Base-by-base conservation (phyloP, 2,113 vertebrate genomes). In the Ictalurus furcatus region DNA sequence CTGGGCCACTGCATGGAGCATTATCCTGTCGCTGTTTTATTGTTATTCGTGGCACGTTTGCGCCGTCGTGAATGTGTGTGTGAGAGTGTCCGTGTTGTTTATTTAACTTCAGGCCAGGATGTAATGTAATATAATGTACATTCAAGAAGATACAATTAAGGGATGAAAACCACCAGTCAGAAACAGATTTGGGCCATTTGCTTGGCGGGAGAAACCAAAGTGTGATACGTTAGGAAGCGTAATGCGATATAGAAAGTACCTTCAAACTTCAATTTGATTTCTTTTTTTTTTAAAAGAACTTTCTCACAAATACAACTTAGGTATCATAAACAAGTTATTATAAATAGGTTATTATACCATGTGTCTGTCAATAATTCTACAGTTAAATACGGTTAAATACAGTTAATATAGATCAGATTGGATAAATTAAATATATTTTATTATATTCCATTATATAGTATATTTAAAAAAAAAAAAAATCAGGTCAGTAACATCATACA, bases 21-120 rank as follows among this genome's bases (percentile, higher is more conserved):
- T 40, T 34, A 37, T 48, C 13, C 19, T 86, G 87, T 52, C 74
- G 30, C 71, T 90, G 69, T 48, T 89, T 84, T 73, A 76, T 85
- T 61, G 34, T 59, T 88, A 48, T 76, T 59, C 44, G 11, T 52
- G 54, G 17, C 65, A 86, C 28, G 44, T 0, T 19, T 21, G 78
- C 25, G 8, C 2, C 44, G 6, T 48, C 6, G 40, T 69, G 86
- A 56, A 28, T 37, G 81, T 61, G 54, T 48, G 52, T 54, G 56
- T 79, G 56, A 21, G 37, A 48, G 59, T 59, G 48, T 40, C 40
- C 6, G 44, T 86, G 71, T 25, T 87, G 63, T 87, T 52, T 87
- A 34, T 67, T 67, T 81, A 79, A 54, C 61, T 65, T 30, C 8
- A 19, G 19, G 54, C 44, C 78, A 69, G 4, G 12, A 30, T 34